Base-by-base conservation (phyloP, 2,113 vertebrate species). In the Cephalopholis sonnerati region DNA sequence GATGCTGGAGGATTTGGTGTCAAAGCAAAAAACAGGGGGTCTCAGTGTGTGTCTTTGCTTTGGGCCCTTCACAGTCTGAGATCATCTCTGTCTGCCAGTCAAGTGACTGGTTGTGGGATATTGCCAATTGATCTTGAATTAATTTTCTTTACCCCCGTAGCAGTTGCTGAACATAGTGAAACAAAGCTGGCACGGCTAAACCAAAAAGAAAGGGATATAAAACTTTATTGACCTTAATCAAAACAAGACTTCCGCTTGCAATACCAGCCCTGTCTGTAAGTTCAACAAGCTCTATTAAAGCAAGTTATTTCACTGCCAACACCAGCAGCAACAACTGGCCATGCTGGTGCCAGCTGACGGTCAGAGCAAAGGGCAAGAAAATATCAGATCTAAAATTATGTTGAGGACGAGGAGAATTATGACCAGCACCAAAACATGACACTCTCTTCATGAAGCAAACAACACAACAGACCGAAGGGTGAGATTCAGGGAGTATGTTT, bases 341-440 rank as follows among this genome's bases (percentile, higher is more conserved):
- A 22, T 22, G 27, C 27, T 17, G 13, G 32, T 62, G 25, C n/a
- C 64, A 55, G 48, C 32, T 70, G 22, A 57, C 10, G 7, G 27
- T 25, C 66, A 24, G 41, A 57, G 27, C 50, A 27, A 0, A 57
- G 51, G 50, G 27, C 22, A 64, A 6, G 5, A 71, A 82, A 46
- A 77, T 25, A 48, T 77, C 27, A 55, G 20, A 55, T 55, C 15
- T 54, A 36, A 76, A 61, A 17, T n/a, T 13, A 63, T 63, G 50
- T 5, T 44, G 17, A 51, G 29, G 32, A 61, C 5, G 50, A 32
- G 7, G 41, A 32, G 25, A 48, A 57, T 44, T 9, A 22, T 65
- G 4, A 46, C 16, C 3, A 11, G 41, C 17, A 18, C 48, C 24
- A 2, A 67, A 67, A 54, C 27, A n/a, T 9, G 20, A 53, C 29